phyloP scores from a whole-genome alignment of 2,888 invertebrate species.

The Aspidapion aeneum region DNA sequence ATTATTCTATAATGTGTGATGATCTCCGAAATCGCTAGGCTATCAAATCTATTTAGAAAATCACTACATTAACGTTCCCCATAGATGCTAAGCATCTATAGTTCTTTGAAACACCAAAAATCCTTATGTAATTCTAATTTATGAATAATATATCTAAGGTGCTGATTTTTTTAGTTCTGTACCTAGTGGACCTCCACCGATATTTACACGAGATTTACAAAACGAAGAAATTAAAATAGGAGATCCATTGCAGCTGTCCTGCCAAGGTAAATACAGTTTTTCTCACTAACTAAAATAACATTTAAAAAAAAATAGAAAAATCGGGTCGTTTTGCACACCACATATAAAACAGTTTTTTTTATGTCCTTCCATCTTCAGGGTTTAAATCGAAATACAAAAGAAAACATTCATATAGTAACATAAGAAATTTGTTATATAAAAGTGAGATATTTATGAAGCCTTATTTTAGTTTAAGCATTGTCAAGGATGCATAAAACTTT shows the following conservation, averaged over 20 bases:
- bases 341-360: no score
- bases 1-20: not conserved
- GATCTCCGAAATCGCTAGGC: not conserved
- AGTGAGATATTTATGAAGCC: no score
- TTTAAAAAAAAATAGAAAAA: no score
- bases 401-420: no score
- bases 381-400: not conserved
- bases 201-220: conserved; percentile 71
- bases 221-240: conserved; percentile 76
- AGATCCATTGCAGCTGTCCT: conserved; percentile 68
- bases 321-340: not conserved
- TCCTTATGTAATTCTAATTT: no score
- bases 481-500: no score
- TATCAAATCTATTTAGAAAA: not conserved
- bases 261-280: conserved; percentile 64
- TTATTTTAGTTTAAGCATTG: no score
- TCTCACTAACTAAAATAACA: no score
- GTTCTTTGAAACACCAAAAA: no score
- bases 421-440: no score
- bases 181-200: conserved; percentile 69
- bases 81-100: no score
- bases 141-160: not conserved
- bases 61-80: no score
- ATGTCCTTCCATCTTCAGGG: not conserved
- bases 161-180: conserved; percentile 42